Base-by-base conservation (phyloP, 2,888 invertebrate genomes). In the Cheilosia scutellata region DNA sequence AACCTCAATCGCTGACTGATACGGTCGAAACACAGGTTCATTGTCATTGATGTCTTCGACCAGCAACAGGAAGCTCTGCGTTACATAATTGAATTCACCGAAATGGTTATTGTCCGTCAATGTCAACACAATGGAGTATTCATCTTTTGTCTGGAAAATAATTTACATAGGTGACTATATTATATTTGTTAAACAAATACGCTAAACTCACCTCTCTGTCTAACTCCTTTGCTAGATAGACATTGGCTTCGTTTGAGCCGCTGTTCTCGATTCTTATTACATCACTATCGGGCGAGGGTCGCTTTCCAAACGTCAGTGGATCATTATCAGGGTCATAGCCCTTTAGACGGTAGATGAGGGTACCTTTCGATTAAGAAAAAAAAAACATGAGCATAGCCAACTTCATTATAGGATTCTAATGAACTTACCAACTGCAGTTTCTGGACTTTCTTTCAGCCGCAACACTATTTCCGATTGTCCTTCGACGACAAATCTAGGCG, bases 11-110 rank as follows among this genome's bases (percentile, higher is more conserved):
- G 97, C 96, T 55, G 96, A 95, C 89, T 96, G 96, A 93, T 97
- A 97, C 25, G 96, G 95, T 91, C 96, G 95, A 92, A 98, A 98
- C 87, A 96, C 94, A 37, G 98, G 98, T 90, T 95, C 96, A 93
- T 98, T 98, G 93, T 98, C 98, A 91, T 98, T 98, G 57, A 97
- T 96, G 91, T 98, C 98, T 93, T 98, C 98, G 57, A 98, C 97
- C 89, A 98, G 94, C 66, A 98, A 93, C 88, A 98, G 93, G 89
- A 98, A 95, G 91, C 97, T 97, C 93, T 98, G 98, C 0, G 97
- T 97, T 88, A 98, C 96, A 92, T 95, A 97, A 92, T 97, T 97
- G 77, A 96, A 97, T 88, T 96, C 96, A 29, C 96, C 97, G 88
- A 97, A 94, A 90, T 96, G 95, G 25, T 83, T 68, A 87, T 97